phyloP scores from a whole-genome alignment of 2,113 vertebrate species.

The Mixornis gularis region DNA sequence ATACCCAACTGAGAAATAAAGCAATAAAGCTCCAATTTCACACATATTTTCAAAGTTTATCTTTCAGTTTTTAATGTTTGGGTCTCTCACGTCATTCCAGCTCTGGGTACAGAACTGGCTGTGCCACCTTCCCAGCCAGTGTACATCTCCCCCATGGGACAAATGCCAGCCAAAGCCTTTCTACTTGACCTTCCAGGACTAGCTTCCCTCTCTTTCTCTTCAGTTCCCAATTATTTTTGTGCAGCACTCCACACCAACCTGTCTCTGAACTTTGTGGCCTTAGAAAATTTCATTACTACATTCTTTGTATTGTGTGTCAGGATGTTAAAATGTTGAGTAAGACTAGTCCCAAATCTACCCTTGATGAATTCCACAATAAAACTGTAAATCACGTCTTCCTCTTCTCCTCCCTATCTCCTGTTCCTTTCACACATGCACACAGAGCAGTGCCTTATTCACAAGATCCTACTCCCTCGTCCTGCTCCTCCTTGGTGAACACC shows the following conservation, averaged over 20 bases:
- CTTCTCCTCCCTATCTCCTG: not conserved
- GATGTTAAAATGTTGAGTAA: not conserved
- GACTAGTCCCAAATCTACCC: not conserved
- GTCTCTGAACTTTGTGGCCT: not conserved
- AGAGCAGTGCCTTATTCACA: not conserved
- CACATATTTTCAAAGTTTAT: not conserved
- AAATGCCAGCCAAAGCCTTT: not conserved
- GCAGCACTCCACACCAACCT: not conserved
- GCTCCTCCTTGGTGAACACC: not conserved
- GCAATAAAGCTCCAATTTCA: not conserved
- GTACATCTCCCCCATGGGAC: not conserved
- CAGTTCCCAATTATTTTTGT: not conserved
- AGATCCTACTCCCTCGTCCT: not conserved
- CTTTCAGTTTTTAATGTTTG: not conserved
- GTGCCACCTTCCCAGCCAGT: not conserved
- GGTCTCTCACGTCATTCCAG: not conserved
- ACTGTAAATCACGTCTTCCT: not conserved
- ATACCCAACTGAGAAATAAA: not conserved
- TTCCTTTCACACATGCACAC: not conserved
- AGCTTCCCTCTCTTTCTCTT: not conserved
- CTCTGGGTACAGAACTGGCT: not conserved
- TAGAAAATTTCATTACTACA: not conserved
- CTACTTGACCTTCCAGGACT: not conserved
- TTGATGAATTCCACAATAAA: not conserved
- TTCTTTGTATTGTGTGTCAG: not conserved